Percentiles rank a stretch among this genome's conserved stretches.
Conservation (phyloP, 2,888 invertebrate species). For the Drosophila demipolita region DNA sequence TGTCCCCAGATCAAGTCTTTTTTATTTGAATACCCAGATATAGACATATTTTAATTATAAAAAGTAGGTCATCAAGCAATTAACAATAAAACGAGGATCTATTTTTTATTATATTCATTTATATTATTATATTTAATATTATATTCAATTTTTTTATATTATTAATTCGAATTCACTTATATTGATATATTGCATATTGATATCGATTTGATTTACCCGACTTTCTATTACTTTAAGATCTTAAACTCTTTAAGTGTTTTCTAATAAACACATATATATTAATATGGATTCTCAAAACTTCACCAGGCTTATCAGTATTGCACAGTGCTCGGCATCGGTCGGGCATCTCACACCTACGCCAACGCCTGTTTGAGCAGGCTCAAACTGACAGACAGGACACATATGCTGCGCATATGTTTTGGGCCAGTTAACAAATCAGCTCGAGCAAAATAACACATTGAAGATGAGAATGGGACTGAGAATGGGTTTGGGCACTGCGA, state of each 20-base stretch:
- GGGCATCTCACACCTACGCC: conserved; percentile 48
- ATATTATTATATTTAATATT: no score
- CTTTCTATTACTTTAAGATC: not conserved
- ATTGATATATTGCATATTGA: no score
- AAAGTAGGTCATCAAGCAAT: not conserved
- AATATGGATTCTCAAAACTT: not conserved
- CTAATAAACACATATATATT: not conserved
- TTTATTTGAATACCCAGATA: not conserved
- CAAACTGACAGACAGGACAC: conserved; percentile 32
- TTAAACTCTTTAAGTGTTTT: not conserved
- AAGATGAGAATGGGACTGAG: conserved; percentile 18
- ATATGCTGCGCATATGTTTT: conserved; percentile 64
- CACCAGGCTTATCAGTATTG: conserved; percentile 6
- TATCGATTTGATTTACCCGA: not conserved
- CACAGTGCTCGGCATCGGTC: not conserved
- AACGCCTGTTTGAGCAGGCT: conserved; percentile 45
- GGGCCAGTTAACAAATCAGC: conserved; percentile 53
- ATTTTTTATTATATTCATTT: not conserved
- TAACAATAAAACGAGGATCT: not conserved
- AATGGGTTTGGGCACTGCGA: conserved; percentile 11
- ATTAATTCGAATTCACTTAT: no score
- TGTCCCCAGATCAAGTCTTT: not conserved
- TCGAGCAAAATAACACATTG: conserved; percentile 31
- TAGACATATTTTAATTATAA: not conserved
- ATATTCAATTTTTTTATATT: no score